Percentiles rank a stretch among this genome's conserved stretches.
phyloP scores from a whole-genome alignment of 1,140 invertebrate genomes.

The Monomorium pharaonis region DNA sequence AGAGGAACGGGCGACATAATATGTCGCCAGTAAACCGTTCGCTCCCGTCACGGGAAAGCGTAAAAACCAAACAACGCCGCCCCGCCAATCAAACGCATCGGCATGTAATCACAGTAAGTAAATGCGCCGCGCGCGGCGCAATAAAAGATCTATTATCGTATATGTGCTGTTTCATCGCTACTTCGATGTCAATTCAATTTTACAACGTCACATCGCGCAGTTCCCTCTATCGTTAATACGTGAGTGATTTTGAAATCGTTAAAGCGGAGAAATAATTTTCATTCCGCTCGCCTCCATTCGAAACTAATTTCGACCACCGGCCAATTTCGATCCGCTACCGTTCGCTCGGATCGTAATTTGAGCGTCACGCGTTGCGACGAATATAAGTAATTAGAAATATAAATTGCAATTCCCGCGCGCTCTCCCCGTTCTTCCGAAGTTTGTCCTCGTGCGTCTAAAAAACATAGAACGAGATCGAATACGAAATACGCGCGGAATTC shows the following conservation, averaged over 20 bases:
- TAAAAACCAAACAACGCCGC: not conserved
- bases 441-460: not conserved
- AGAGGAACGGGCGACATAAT: not conserved
- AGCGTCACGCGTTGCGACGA: not conserved
- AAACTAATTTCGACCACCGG: not conserved
- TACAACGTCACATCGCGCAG: not conserved
- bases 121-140: not conserved
- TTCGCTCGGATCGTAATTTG: not conserved
- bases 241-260: not conserved
- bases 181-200: not conserved
- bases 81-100: not conserved
- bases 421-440: too few species aligned
- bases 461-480: not conserved
- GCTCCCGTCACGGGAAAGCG: not conserved
- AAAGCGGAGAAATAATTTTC: not conserved
- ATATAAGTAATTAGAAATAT: constrained; percentile 41
- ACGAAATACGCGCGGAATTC: not conserved
- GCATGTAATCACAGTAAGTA: not conserved
- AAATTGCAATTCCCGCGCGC: not conserved
- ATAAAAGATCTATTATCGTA: not conserved
- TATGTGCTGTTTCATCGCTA: not conserved
- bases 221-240: not conserved
- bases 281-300: not conserved
- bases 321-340: not conserved
- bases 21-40: not conserved